Conservation (phyloP, 1,140 invertebrate genomes). For the Bombyx mori region DNA sequence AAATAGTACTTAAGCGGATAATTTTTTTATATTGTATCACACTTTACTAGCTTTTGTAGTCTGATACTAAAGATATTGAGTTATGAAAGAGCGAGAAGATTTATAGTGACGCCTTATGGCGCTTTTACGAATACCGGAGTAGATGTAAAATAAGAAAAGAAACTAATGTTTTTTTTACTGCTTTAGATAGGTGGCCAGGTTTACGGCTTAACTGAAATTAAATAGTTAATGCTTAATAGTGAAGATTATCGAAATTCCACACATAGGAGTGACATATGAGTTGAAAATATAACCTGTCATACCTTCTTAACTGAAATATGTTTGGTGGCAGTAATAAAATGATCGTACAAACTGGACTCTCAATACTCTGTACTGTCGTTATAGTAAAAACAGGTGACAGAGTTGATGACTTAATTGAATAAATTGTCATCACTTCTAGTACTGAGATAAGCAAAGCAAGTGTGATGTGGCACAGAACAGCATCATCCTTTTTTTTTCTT, state of each 20-base stretch:
- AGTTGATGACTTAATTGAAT: too few relatives aligned
- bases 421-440: too few relatives aligned
- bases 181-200: slow-evolving; percentile 1
- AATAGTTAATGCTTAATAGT: slow-evolving; percentile 18
- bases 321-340: too few relatives aligned
- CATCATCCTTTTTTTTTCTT: too few relatives aligned
- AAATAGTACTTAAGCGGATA: too few relatives aligned
- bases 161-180: slow-evolving; percentile 21
- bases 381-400: too few relatives aligned
- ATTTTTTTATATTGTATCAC: not conserved
- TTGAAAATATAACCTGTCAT: slow-evolving; percentile 7
- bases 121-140: slow-evolving; percentile 6
- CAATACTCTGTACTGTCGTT: too few relatives aligned
- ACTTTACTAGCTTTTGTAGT: slow-evolving; percentile 18
- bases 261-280: slow-evolving; percentile 18
- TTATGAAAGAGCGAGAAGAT: slow-evolving; percentile 28
- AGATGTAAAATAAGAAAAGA: slow-evolving; percentile 11
- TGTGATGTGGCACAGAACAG: too few relatives aligned
- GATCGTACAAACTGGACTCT: too few relatives aligned
- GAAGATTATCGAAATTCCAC: slow-evolving; percentile 13
- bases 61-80: slow-evolving; percentile 27
- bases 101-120: slow-evolving; percentile 29
- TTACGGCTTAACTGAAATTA: slow-evolving; percentile 6
- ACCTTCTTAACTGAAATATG: not conserved
- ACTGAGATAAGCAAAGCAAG: too few relatives aligned